Evolutionary conservation across 2,113 vertebrate genomes (phyloP), one percentile per base, ranked within the genome.

Genomic region (Platichthys flesus): DNA sequence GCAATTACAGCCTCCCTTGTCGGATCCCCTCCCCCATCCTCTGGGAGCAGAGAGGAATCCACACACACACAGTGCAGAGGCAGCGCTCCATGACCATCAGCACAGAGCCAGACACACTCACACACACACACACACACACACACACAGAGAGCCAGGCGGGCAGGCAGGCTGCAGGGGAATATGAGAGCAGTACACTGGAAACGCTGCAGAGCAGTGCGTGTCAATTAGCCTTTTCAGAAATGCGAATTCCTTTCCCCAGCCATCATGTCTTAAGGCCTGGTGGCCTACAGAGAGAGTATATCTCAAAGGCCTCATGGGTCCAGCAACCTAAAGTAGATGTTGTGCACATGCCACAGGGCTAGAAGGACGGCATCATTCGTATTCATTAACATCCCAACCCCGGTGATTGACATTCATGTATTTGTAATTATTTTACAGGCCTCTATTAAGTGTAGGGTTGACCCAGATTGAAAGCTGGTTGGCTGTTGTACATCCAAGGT

Each of bases 171-270:
- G 83, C 59, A 23, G 87, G 87, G 86, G 88, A 89, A 92, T 88
- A 84, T 83, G 87, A 90, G 90, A 86, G 82, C 71, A 7, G 76
- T 75, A 83, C 84, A 85, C 85, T 92, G 85, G 79, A 91, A 90
- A 92, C 28, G 84, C 81, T 81, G 86, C 76, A 82, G 82, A 90
- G 83, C 83, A 45, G 72, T 88, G 89, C 52, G 81, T 86, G 89
- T 92, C 89, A 91, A 92, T 93, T 90, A 90, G 90, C 83, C 88
- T 90, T 90, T 90, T 90, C 84, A 87, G 81, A 92, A 87, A 91
- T 76, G 81, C 74, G 14, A 91, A 91, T 92, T 88, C 85, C 80
- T 86, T 91, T 92, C 89, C 75, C 74, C 75, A 80, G 83, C 88
- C 81, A 77, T 83, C 78, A 71, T 60, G 78, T 88, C 86, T 89